These are phyloP conservation scores for Eucera pruinosa DNA, from an alignment of 2,888 invertebrate species.

Conservation along the genomic window DNA sequence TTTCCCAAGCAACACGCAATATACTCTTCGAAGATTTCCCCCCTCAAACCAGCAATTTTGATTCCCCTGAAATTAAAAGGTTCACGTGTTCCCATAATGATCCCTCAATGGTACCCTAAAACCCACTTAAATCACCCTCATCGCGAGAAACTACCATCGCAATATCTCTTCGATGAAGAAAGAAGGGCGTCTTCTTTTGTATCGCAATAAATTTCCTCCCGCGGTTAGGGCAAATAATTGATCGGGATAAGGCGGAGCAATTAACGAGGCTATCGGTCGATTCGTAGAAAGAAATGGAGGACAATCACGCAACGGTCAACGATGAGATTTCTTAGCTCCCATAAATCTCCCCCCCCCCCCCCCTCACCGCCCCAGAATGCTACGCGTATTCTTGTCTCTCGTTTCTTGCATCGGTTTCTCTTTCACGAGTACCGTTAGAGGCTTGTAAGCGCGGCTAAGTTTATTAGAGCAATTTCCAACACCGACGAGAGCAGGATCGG, in stretches of 20 bases:
- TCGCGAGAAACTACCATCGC: no score
- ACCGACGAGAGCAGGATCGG: no score
- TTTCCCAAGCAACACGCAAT: no score
- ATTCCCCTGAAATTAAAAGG: no score
- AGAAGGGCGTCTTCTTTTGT: background rate
- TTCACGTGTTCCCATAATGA: no score
- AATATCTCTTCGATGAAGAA: no score
- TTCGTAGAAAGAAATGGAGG: conserved; percentile 41
- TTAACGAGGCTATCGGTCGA: conserved; percentile 51
- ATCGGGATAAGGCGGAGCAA: conserved; percentile 46
- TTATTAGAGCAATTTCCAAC: conserved; percentile 74
- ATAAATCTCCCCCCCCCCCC: conserved; percentile 47
- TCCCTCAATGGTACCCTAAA: no score
- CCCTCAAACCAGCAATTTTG: no score
- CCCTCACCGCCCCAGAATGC: background rate
- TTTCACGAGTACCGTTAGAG: conserved; percentile 25
- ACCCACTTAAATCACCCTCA: no score
- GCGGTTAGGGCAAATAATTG: conserved; percentile 42
- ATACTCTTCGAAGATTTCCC: no score
- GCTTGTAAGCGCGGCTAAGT: conserved; percentile 65
- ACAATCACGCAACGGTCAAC: conserved; percentile 43
- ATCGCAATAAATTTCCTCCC: conserved; percentile 1
- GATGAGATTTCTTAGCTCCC: conserved; percentile 53
- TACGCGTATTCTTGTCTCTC: background rate
- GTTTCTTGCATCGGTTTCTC: conserved; percentile 1